Conservation (phyloP, 2,797 vertebrate species). For the Ispidina lecontei region DNA sequence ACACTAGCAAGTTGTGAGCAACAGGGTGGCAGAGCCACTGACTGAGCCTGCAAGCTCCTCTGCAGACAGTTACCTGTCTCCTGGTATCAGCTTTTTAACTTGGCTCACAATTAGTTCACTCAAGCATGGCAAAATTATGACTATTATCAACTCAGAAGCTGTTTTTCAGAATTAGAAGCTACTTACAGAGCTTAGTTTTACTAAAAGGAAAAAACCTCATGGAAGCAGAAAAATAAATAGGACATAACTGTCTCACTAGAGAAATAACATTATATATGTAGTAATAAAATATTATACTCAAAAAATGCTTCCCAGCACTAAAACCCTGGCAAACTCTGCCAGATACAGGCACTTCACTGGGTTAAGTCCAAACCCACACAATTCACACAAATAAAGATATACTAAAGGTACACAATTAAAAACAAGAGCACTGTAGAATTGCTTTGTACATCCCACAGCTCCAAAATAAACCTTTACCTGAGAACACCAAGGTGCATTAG, state of each 20-base stretch:
- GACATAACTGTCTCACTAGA: not conserved
- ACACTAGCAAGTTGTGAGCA: not conserved
- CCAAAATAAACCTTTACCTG: not conserved
- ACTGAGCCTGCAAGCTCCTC: not conserved
- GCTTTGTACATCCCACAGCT: not conserved
- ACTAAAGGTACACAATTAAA: not conserved
- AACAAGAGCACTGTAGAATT: not conserved
- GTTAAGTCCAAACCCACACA: fast-evolving
- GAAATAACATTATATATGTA: not conserved
- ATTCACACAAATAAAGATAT: not conserved
- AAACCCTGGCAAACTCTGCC: not conserved
- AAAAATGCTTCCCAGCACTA: not conserved
- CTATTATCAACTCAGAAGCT: not conserved
- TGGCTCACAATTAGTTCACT: not conserved
- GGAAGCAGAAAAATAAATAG: not conserved
- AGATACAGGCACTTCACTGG: not conserved
- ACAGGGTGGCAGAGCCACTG: not conserved
- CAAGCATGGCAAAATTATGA: not conserved
- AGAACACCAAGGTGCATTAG: fast-evolving
- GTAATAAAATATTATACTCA: not conserved
- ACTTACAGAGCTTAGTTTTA: not conserved
- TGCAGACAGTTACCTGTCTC: not conserved
- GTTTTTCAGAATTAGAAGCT: not conserved
- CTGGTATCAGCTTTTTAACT: not conserved
- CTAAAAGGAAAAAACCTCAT: not conserved